These are phyloP conservation scores for Megaceryle maxima DNA, from an alignment of 2,113 vertebrate species.

Conservation along the genomic window DNA sequence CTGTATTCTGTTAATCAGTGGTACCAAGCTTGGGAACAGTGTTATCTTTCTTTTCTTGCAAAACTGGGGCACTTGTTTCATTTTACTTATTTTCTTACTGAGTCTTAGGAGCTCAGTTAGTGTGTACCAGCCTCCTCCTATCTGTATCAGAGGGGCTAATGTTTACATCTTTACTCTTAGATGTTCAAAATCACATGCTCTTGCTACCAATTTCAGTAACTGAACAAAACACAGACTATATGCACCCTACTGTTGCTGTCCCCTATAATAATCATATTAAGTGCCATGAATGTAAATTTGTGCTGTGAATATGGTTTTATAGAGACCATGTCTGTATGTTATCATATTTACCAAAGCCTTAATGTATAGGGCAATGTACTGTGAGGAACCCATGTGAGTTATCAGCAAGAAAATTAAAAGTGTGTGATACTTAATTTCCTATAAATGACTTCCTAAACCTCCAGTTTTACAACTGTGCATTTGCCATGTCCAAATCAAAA, in stretches of 20 bases:
- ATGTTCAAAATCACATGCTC: background rate
- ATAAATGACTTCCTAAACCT: background rate
- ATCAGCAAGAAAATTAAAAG: background rate
- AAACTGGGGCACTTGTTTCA: constrained; percentile 33
- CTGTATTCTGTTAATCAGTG: constrained; percentile 45
- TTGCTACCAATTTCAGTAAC: background rate
- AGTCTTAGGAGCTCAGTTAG: background rate
- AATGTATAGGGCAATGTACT: background rate
- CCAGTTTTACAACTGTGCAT: background rate
- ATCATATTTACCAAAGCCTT: background rate
- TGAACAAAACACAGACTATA: background rate
- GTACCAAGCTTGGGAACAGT: constrained; percentile 56
- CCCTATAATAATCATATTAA: background rate
- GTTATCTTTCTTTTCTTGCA: constrained; percentile 66
- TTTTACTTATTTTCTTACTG: constrained; percentile 35
- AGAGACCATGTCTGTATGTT: background rate
- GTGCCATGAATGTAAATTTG: background rate
- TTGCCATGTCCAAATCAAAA: background rate
- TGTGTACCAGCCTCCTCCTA: background rate
- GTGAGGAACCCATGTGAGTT: background rate
- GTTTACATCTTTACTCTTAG: background rate
- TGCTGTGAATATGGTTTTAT: background rate
- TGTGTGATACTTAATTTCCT: background rate
- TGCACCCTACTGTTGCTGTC: background rate
- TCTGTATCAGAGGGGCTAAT: background rate